phyloP scores from a whole-genome alignment of 2,888 invertebrate genomes.

The Chloroclystis v-ata region DNA sequence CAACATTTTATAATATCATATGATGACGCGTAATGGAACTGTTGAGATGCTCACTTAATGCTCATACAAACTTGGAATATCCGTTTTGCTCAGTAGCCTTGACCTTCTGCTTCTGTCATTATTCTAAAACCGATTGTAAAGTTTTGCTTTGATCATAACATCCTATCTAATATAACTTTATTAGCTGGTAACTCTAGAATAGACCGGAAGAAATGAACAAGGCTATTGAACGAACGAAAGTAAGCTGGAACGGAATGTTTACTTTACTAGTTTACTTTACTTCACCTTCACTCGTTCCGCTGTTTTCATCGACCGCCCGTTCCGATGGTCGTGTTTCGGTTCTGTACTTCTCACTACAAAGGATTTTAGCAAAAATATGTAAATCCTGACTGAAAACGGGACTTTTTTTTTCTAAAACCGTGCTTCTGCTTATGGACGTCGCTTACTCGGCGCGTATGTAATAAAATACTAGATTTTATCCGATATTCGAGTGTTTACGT shows the following conservation, averaged over 20 bases:
- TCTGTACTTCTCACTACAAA: constrained; percentile 36
- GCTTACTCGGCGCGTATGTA: constrained; percentile 18
- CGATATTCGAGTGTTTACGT: constrained; percentile 62
- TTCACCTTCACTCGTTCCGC: constrained; percentile 14
- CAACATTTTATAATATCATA: too few relatives aligned
- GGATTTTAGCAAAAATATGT: constrained; percentile 41
- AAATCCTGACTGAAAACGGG: constrained; percentile 51
- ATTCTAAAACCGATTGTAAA: too few relatives aligned
- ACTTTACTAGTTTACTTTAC: too few relatives aligned
- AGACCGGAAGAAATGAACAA: constrained; percentile 4
- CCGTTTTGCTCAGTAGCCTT: too few relatives aligned
- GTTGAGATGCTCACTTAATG: too few relatives aligned
- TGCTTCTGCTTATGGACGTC: constrained; percentile 17
- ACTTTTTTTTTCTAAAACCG: constrained; percentile 28
- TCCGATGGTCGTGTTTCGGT: constrained; percentile 32
- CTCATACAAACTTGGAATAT: too few relatives aligned
- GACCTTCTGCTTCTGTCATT: too few relatives aligned
- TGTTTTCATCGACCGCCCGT: constrained; percentile 36
- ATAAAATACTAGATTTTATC: constrained; percentile 31
- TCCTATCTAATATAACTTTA: too few relatives aligned
- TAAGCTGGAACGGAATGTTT: too few relatives aligned
- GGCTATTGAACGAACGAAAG: too few relatives aligned
- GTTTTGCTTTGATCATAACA: too few relatives aligned
- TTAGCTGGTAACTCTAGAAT: neutral
- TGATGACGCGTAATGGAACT: too few relatives aligned